Percentiles rank a stretch among this genome's conserved stretches.
Evolutionary conservation across 2,797 vertebrate species (phyloP).

Genomic region (Lates japonicus): DNA sequence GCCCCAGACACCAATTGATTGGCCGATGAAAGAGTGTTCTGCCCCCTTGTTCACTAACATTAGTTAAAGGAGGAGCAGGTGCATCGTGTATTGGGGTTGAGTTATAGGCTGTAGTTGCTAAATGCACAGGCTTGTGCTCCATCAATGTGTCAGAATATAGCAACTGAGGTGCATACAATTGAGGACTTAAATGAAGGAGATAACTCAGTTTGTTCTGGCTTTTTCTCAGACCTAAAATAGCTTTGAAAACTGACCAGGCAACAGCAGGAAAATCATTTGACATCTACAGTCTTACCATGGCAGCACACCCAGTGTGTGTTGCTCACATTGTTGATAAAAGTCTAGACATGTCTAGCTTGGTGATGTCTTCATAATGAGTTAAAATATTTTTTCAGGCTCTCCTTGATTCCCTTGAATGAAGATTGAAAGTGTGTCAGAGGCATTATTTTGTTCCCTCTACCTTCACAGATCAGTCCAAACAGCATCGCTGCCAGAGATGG

Average conservation of each 20-base stretch:
- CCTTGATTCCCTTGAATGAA: not conserved
- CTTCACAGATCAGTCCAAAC: slow-evolving; percentile 92
- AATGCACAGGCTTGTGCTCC: slow-evolving; percentile 21
- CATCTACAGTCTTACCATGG: slow-evolving; percentile 17
- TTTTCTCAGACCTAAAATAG: slow-evolving; percentile 20
- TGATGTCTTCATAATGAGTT: slow-evolving; percentile 33
- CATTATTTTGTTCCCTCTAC: slow-evolving; percentile 33
- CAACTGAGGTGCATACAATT: slow-evolving; percentile 3
- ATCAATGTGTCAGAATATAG: slow-evolving; percentile 36
- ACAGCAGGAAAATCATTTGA: slow-evolving; percentile 27
- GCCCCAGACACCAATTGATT: slow-evolving; percentile 81
- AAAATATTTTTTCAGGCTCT: slow-evolving; percentile 19
- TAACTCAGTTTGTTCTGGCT: slow-evolving; percentile 24
- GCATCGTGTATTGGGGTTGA: slow-evolving; percentile 45
- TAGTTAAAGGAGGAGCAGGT: slow-evolving; percentile 73
- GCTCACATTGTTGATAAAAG: slow-evolving; percentile 10
- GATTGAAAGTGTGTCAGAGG: slow-evolving; percentile 12
- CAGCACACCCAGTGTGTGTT: slow-evolving; percentile 11
- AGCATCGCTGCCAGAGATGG: slow-evolving; percentile 96
- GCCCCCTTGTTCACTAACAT: slow-evolving; percentile 78
- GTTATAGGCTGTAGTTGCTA: slow-evolving; percentile 25
- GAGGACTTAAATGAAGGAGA: slow-evolving; percentile 29
- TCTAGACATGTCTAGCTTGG: slow-evolving; percentile 23
- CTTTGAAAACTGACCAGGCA: slow-evolving; percentile 40
- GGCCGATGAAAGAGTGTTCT: slow-evolving; percentile 82